These are phyloP conservation scores for Capitulum mitella DNA, from an alignment of 2,888 invertebrate species.

Conservation along the genomic window DNA sequence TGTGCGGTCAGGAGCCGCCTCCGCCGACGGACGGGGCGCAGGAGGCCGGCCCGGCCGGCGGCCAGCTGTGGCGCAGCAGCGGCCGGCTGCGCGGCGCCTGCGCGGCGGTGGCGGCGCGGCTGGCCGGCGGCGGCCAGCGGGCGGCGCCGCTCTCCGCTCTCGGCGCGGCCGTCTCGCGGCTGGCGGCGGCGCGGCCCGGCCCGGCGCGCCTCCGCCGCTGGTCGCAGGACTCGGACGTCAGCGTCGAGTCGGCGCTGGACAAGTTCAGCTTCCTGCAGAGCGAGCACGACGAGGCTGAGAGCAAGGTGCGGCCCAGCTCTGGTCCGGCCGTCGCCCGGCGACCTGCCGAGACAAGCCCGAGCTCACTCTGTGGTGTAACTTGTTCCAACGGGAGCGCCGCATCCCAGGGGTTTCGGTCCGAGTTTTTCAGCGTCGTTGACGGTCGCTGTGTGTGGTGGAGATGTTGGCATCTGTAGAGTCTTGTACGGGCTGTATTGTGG, in stretches of 20 bases:
- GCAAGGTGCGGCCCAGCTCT: conserved; percentile 38
- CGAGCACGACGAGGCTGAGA: conserved; percentile 40
- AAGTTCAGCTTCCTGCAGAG: conserved; percentile 50
- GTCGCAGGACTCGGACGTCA: conserved; percentile 43
- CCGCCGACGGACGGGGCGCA: background rate
- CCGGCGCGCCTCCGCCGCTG: conserved; percentile 36
- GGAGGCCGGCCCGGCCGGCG: background rate
- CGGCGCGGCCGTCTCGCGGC: background rate
- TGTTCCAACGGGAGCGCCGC: too few species aligned
- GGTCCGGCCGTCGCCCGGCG: too few species aligned
- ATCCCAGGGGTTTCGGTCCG: too few species aligned
- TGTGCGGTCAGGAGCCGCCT: background rate
- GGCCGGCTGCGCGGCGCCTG: background rate
- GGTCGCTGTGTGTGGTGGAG: too few species aligned
- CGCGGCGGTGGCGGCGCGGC: background rate
- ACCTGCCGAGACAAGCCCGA: too few species aligned
- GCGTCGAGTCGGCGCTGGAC: conserved; percentile 48
- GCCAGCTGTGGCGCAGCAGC: background rate
- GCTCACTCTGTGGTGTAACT: too few species aligned
- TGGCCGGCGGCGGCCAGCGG: background rate
- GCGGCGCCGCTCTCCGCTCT: background rate
- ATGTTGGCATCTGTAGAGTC: too few species aligned
- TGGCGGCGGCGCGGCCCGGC: background rate
- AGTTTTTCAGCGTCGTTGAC: too few species aligned
- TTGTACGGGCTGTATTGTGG: too few species aligned